Evolutionary conservation across 2,797 vertebrate genomes (phyloP), one percentile per base, ranked within the genome.

Genomic region (Girardinus metallicus): DNA sequence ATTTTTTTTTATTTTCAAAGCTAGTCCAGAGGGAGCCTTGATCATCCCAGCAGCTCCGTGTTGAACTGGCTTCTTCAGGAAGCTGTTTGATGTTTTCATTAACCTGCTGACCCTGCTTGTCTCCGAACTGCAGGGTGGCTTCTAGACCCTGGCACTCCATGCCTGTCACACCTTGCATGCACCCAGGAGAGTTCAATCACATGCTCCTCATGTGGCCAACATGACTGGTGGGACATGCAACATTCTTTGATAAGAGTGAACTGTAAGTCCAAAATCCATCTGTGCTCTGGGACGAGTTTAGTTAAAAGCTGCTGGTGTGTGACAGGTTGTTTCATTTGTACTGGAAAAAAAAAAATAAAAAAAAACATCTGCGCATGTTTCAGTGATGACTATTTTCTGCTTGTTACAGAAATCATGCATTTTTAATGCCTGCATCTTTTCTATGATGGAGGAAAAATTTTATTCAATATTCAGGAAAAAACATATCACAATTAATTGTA

Each of bases 61-160:
- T 91, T 91, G 80, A 87, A 90, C 87, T 71, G 16, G 64, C 46
- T 84, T 90, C 89, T 74, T 62, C 75, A 0, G 91, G 91, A 81
- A 86, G 88, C 60, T 80, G 82, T 91, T 89, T 93, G 91, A 93
- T 95, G 93, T 94, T 94, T 96, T 93, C 90, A 95, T 95, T 93
- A 94, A 93, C 94, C 93, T 88, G 83, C 76, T 44, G 26, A 55
- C 81, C 85, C 77, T 85, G 83, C 86, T 81, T 86, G 88, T 92
- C 87, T 90, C 74, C 49, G 75, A 82, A 87, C 90, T 75, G 49
- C 85, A 77, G 83, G 88, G 83, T 84, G 83, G 85, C 85, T 89
- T 85, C 72, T 84, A 85, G 71, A 85, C 87, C 89, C 84, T 75
- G 76, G 76, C 82, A 1, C 83, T 81, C 78, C 79, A 82, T 78